A percentile compares a stretch with the other conserved stretches of the same genome.
phyloP scores from a whole-genome alignment of 1,140 invertebrate species.

The Philotrypesis tridentata region DNA sequence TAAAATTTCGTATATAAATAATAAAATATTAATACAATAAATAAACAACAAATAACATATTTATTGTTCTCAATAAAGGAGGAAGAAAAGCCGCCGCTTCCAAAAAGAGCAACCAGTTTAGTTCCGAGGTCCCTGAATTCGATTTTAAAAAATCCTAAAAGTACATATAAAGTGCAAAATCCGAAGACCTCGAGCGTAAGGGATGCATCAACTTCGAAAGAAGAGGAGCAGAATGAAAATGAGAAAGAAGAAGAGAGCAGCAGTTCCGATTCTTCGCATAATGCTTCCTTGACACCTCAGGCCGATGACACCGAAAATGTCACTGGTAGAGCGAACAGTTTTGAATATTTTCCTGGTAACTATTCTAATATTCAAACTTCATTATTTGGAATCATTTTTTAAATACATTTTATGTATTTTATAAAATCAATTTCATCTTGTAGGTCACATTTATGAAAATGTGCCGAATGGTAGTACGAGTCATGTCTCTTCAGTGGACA shows the following conservation, averaged over 20 bases:
- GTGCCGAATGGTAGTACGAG: conserved; percentile 61
- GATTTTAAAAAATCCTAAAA: conserved; percentile 63
- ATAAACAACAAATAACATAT: too few relatives aligned
- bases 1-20: background rate
- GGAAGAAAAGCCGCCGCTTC: conserved; percentile 63
- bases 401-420: too few relatives aligned
- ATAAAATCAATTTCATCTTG: conserved; percentile 1
- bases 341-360: conserved; percentile 72
- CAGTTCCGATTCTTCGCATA: conserved; percentile 59
- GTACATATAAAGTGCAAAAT: conserved; percentile 60
- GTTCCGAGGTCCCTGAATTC: conserved; percentile 58
- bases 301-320: conserved; percentile 62
- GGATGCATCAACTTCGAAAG: conserved; percentile 22
- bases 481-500: conserved; percentile 63
- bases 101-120: conserved; percentile 62
- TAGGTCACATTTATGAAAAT: conserved; percentile 69
- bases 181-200: conserved; percentile 22
- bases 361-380: background rate
- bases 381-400: conserved; percentile 7
- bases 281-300: conserved; percentile 56
- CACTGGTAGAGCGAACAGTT: conserved; percentile 71
- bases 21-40: too few relatives aligned
- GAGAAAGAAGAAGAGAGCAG: conserved; percentile 47
- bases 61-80: conserved; percentile 49
- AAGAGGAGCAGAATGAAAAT: conserved; percentile 25